Evolutionary conservation across 2,113 vertebrate species (phyloP).

Genomic region (Empidonax traillii): DNA sequence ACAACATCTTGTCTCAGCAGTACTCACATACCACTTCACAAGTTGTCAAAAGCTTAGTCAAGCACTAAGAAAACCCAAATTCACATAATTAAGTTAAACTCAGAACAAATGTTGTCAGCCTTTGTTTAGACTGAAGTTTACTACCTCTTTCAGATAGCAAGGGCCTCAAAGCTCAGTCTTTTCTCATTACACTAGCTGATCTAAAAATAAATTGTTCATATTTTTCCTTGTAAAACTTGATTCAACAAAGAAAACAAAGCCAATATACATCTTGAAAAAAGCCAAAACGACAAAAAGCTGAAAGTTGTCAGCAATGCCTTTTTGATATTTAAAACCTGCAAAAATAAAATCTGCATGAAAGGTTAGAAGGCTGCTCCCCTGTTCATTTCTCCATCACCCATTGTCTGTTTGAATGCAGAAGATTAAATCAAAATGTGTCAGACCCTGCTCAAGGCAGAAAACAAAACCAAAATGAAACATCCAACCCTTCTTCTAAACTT

Average conservation of each 20-base stretch:
- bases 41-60: slow-evolving; percentile 54
- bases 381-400: not conserved
- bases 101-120: slow-evolving; percentile 5
- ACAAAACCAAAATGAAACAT: not conserved
- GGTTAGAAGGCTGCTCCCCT: not conserved
- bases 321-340: not conserved
- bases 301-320: not conserved
- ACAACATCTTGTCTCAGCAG: slow-evolving; percentile 31
- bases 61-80: slow-evolving; percentile 33
- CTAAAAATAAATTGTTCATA: not conserved
- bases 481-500: not conserved
- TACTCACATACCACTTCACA: slow-evolving; percentile 28
- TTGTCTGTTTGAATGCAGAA: not conserved
- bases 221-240: not conserved
- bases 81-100: slow-evolving; percentile 44
- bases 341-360: not conserved
- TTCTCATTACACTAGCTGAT: not conserved
- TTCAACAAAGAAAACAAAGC: not conserved
- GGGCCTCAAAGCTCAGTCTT: not conserved
- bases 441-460: not conserved
- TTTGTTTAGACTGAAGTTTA: slow-evolving; percentile 1
- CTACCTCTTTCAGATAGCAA: not conserved
- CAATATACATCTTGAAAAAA: not conserved
- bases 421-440: not conserved
- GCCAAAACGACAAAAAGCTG: not conserved